Percentiles rank a stretch among this genome's conserved stretches.
These are phyloP conservation scores for Lamellibrachia satsuma DNA, from an alignment of 2,888 invertebrate genomes.

Conservation along the genomic window DNA sequence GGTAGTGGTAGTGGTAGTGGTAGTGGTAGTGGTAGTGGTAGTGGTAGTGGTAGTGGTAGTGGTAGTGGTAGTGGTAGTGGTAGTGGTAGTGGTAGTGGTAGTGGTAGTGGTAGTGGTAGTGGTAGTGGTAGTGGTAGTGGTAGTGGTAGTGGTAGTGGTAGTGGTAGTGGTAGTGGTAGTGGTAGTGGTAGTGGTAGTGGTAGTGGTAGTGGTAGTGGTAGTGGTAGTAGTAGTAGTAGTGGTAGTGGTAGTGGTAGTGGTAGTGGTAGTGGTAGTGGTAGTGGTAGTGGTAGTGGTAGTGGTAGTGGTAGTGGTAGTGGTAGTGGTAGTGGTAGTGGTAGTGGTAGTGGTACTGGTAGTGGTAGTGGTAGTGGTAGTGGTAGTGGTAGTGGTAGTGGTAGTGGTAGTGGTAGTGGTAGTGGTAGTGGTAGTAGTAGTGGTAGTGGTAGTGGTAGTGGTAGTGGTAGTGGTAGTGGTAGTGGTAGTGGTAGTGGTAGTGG, in stretches of 20 bases:
- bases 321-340: background rate
- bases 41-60: constrained; percentile 13
- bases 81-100: no score
- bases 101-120: constrained; percentile 14
- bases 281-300: constrained; percentile 21
- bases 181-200: constrained; percentile 19
- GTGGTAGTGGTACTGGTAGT: constrained; percentile 21
- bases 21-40: constrained; percentile 23
- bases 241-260: background rate
- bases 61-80: constrained; percentile 3
- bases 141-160: constrained; percentile 14
- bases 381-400: constrained; percentile 22
- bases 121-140: constrained; percentile 3
- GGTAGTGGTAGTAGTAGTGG: constrained; percentile 26
- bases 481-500: constrained; percentile 20
- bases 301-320: constrained; percentile 23
- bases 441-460: constrained; percentile 27
- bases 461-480: constrained; percentile 27
- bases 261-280: background rate
- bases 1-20: constrained; percentile 27
- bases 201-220: constrained; percentile 9
- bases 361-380: constrained; percentile 27
- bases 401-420: constrained; percentile 27
- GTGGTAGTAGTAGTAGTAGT: background rate
- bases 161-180: constrained; percentile 17